These are phyloP conservation scores for Platysternon megacephalum DNA, from an alignment of 2,113 vertebrate genomes.

Conservation along the genomic window DNA sequence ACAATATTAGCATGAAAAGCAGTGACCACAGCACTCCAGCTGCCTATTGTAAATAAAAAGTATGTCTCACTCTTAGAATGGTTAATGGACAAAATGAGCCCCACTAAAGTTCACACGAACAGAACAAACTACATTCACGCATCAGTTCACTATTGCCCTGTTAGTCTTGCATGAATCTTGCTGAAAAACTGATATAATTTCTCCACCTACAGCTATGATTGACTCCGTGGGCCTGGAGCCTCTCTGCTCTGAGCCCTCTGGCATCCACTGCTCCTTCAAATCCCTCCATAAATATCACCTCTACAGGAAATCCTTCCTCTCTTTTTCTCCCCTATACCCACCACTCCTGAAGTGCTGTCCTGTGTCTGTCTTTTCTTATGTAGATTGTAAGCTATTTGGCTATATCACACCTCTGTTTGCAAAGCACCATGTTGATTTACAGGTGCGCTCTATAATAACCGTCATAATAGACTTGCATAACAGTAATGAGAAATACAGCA, in stretches of 20 bases:
- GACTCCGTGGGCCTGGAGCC: accelerated
- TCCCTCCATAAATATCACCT: background rate
- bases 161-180: background rate
- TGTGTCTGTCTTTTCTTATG: background rate
- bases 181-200: background rate
- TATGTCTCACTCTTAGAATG: background rate
- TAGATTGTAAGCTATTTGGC: background rate
- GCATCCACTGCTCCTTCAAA: background rate
- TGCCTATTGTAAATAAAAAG: background rate
- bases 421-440: background rate
- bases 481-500: background rate
- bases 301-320: background rate
- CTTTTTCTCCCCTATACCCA: too few species aligned
- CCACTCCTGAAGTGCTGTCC: background rate
- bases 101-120: background rate
- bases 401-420: background rate
- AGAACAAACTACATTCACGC: background rate
- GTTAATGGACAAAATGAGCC: background rate
- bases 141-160: background rate
- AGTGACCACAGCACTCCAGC: background rate
- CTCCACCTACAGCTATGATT: accelerated
- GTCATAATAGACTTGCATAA: accelerated
- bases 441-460: background rate
- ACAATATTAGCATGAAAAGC: background rate
- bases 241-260: background rate